phyloP scores from a whole-genome alignment of 1,140 invertebrate genomes.

The Drosophila athabasca region DNA sequence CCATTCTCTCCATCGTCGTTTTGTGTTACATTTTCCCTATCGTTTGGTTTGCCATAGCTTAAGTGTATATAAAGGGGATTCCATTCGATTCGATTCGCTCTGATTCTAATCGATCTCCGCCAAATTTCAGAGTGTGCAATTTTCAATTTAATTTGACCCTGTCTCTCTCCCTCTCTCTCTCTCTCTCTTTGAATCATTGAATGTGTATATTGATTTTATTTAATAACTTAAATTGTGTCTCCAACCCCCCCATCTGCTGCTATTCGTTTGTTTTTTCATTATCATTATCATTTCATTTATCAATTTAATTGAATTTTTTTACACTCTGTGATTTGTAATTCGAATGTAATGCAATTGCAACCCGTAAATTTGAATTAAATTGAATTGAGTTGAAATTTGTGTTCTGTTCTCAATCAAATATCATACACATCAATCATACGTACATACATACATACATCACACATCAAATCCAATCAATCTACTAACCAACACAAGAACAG shows the following conservation, averaged over 20 bases:
- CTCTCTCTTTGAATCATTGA: slow-evolving; percentile 11
- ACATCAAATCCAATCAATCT: background rate
- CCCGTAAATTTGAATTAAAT: slow-evolving; percentile 43
- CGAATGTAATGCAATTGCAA: slow-evolving; percentile 46
- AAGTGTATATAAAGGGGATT: slow-evolving; percentile 36
- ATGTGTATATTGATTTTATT: slow-evolving; percentile 40
- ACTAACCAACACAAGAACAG: slow-evolving; percentile 17
- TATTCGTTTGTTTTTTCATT: slow-evolving; percentile 26
- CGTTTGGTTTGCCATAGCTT: slow-evolving; percentile 30
- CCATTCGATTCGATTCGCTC: background rate
- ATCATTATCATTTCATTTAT: slow-evolving; percentile 45
- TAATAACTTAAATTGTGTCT: slow-evolving; percentile 8
- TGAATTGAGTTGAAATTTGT: slow-evolving; percentile 31
- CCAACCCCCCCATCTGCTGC: too few relatives aligned
- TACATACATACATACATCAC: slow-evolving; percentile 7
- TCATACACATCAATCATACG: slow-evolving; percentile 17
- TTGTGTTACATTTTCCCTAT: slow-evolving; percentile 21
- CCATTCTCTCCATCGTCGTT: slow-evolving; percentile 20
- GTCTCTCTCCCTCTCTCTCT: background rate
- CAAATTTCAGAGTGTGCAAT: slow-evolving; percentile 29
- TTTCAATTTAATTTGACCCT: slow-evolving; percentile 34
- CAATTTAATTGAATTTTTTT: slow-evolving; percentile 26
- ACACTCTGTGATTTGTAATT: slow-evolving; percentile 33
- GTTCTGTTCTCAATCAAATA: slow-evolving; percentile 25
- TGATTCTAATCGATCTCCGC: slow-evolving; percentile 18